phyloP scores from a whole-genome alignment of 2,888 invertebrate species.

The Helleia helle region DNA sequence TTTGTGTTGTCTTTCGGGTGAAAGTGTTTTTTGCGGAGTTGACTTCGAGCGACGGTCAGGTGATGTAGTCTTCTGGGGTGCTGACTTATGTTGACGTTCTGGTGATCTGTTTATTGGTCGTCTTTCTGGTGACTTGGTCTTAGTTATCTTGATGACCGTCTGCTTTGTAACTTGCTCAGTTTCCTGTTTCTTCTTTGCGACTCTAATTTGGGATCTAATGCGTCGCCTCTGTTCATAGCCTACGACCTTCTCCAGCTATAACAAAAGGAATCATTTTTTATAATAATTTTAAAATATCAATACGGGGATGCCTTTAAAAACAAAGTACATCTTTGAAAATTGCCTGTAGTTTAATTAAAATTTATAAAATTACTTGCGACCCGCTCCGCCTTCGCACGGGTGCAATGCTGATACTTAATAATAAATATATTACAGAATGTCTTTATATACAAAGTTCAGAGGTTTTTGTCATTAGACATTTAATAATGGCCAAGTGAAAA shows the following conservation, averaged over 20 bases:
- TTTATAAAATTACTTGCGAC: no score
- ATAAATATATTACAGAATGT: no score
- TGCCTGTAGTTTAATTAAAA: no score
- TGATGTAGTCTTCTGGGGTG: slow-evolving; percentile 20
- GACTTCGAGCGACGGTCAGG: slow-evolving; percentile 33
- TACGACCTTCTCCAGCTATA: slow-evolving; percentile 82
- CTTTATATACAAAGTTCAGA: no score
- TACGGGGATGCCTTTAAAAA: no score
- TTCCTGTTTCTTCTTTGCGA: slow-evolving; percentile 78
- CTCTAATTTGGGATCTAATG: slow-evolving; percentile 83
- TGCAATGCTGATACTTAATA: no score
- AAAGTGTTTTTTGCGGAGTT: slow-evolving; percentile 28
- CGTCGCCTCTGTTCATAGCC: slow-evolving; percentile 85
- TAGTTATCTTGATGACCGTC: slow-evolving; percentile 27
- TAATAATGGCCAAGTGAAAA: no score
- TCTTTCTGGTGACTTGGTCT: slow-evolving; percentile 29
- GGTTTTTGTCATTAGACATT: no score
- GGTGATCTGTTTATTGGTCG: slow-evolving; percentile 27
- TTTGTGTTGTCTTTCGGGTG: slow-evolving; percentile 32
- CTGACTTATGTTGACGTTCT: slow-evolving; percentile 26
- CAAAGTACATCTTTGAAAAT: no score
- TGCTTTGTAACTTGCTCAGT: slow-evolving; percentile 35
- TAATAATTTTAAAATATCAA: no score
- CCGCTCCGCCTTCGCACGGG: no score
- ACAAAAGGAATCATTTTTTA: no score